Evolutionary conservation across 37 sponge, comb jelly and placozoan species (phyloP), one percentile per base, ranked within the genome.

Genomic region (Cladorhizidae sp.): DNA sequence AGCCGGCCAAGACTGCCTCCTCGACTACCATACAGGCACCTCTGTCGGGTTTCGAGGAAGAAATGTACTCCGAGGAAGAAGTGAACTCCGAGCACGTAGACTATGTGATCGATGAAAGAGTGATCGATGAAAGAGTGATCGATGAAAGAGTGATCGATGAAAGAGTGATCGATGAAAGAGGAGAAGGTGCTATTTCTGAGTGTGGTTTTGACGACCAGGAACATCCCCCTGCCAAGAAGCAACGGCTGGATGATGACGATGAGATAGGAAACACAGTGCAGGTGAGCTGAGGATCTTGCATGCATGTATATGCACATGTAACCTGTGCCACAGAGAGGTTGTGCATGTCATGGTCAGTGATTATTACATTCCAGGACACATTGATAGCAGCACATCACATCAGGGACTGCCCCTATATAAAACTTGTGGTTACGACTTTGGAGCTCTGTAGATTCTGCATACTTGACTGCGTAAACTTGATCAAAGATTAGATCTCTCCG

Each of bases 161-260:
- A 71, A 42, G 59, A 22, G 68, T 32, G 38, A 38, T 5, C 31
- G 37, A 28, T 9, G 67, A 70, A 71, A 18, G 63, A 74, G 74
- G 83, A 61, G 28, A 35, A 9, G 23, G 75, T 39, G 65, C 55
- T 32, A 31, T 35, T 35, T 36, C 11, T 36, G 71, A 71, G 43
- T 23, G 43, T 40, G 43, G 23, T 71, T 2, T 18, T 40, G 42
- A 52, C 36, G 28, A 64, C 45, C 41, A 64, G 38, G 54, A 32
- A 52, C 43, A 58, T 7, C 77, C 77, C 40, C 77, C 77, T n/a
- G 41, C 43, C 2, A 76, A 76, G 62, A 76, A 59, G 62, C 61
- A 29, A 40, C 40, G 77, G 25, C 3, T 41, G 15, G 38, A 40
- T n/a, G 50, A 71, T 22, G 26, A 26, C 1, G 74, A 71, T 43